Evolutionary conservation across 2,797 vertebrate species (phyloP).

Genomic region (Falco cherrug): DNA sequence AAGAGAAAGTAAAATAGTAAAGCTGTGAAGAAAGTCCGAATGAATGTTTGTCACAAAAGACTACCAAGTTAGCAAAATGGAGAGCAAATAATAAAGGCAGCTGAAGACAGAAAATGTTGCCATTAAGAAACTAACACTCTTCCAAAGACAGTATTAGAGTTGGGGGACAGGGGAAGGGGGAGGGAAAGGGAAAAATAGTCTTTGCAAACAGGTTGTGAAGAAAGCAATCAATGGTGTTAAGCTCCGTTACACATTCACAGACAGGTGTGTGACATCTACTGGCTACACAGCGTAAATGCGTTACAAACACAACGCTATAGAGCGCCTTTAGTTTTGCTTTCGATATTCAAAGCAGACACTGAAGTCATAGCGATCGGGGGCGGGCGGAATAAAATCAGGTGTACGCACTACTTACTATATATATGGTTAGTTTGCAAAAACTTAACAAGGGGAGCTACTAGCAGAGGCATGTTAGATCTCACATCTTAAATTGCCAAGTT

Average conservation of each 20-base stretch:
- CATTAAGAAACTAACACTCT: background rate
- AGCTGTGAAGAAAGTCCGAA: background rate
- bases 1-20: background rate
- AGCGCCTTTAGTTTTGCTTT: background rate
- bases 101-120: background rate
- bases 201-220: background rate
- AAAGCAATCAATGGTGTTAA: no score
- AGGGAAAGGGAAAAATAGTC: no score
- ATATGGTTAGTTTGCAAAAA: background rate
- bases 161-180: no score
- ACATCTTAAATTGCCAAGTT: background rate
- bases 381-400: background rate
- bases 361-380: background rate
- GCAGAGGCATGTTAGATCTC: background rate
- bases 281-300: slow-evolving; percentile 9
- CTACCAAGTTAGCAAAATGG: background rate
- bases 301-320: background rate
- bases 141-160: background rate
- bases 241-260: background rate
- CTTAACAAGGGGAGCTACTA: background rate
- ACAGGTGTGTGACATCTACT: slow-evolving; percentile 69
- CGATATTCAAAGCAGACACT: background rate
- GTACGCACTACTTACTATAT: background rate
- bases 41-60: background rate
- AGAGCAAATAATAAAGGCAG: background rate